Base-by-base conservation (phyloP, 1,140 invertebrate genomes). In the Lasioglossum albipes region DNA sequence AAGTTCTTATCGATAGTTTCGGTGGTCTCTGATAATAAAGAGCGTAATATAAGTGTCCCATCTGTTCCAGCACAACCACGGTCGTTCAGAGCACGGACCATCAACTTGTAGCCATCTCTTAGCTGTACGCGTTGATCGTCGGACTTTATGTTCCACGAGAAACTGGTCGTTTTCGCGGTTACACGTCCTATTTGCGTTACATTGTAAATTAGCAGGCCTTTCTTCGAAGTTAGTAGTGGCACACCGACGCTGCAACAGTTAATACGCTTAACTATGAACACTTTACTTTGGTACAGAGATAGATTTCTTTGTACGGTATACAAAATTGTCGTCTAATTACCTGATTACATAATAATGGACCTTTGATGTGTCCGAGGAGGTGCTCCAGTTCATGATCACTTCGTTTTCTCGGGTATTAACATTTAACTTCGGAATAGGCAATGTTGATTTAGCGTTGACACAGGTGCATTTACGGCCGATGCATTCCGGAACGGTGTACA, bases 401-500 rank as follows among this genome's bases (percentile, higher is more conserved):
- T 57, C 65, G n/a, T 81, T 22, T 41, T 82, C 61, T 22, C 54
- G 59, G 20, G 66, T 65, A 9, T 69, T 73, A 10, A 79, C 85
- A 18, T 86, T 71, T 10, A 92, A 84, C 75, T 81, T 59, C 31
- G 87, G 88, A 27, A 77, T 49, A 10, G 89, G 85, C 49, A 92
- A 80, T 1, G 31, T 67, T 76, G 79, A 77, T 54, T 65, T 27
- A 22, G 70, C 73, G 62, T 85, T 72, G 1, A 70, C 59, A 18
- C 91, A 91, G 68, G 20, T 86, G 36, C 90, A 91, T 52, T 54
- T 78, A 9, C n/a, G 49, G 5, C 82, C 86, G 45, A 91, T 81
- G 71, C 91, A 93, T 73, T 89, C 79, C 7, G 91, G 91, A 42
- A 92, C 87, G 36, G 70, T 91, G 57, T 90, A 88, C 9, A 86